These are phyloP conservation scores for Noctua janthe DNA, from an alignment of 2,888 invertebrate species.

Conservation along the genomic window DNA sequence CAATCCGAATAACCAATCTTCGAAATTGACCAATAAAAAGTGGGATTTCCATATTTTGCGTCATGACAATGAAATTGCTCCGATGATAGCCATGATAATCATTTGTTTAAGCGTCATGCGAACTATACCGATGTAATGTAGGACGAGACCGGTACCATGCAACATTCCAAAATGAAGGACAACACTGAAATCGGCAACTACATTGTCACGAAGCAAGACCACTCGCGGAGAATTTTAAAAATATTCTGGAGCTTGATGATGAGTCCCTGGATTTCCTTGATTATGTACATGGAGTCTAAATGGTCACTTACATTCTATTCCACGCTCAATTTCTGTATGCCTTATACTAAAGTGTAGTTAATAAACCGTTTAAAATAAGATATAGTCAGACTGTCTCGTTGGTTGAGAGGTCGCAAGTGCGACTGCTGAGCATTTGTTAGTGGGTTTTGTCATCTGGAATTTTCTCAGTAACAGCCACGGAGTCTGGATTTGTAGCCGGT, in stretches of 20 bases:
- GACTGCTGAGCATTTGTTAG: too few relatives aligned
- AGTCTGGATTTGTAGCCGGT: background rate
- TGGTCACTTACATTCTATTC: background rate
- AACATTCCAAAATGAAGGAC: slow-evolving; percentile 86
- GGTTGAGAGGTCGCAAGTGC: too few relatives aligned
- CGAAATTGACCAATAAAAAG: slow-evolving; percentile 64
- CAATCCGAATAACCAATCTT: slow-evolving; percentile 20
- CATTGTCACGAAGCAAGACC: slow-evolving; percentile 91
- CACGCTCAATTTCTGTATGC: background rate
- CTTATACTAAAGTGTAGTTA: background rate
- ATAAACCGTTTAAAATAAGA: background rate
- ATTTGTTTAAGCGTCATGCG: slow-evolving; percentile 85
- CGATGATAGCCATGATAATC: slow-evolving; percentile 88
- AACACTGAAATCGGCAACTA: slow-evolving; percentile 88
- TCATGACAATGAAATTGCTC: slow-evolving; percentile 90
- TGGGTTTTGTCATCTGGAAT: background rate
- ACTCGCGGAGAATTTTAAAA: slow-evolving; percentile 72
- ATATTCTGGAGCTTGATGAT: slow-evolving; percentile 66
- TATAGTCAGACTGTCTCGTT: background rate
- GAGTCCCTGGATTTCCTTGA: slow-evolving; percentile 46
- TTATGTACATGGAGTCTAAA: background rate
- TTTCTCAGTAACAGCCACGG: background rate
- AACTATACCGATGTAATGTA: slow-evolving; percentile 76
- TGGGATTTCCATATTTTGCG: slow-evolving; percentile 86
- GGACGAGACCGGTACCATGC: slow-evolving; percentile 81